phyloP scores from a whole-genome alignment of 2,888 invertebrate genomes.

The Heliconius hortense region DNA sequence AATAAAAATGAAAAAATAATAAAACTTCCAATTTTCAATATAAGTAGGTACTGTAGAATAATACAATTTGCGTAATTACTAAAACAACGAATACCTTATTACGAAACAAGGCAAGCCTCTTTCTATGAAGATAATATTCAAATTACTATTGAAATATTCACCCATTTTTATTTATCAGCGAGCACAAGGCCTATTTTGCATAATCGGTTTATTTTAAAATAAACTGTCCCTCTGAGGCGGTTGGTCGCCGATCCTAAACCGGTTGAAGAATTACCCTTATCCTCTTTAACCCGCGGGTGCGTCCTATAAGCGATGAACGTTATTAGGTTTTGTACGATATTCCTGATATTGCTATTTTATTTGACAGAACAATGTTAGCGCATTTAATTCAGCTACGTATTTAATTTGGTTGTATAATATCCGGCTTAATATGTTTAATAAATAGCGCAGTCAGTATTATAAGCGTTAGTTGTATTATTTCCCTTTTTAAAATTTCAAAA shows the following conservation, averaged over 20 bases:
- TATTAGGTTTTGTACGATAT: constrained; percentile 36
- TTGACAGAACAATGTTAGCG: constrained; percentile 39
- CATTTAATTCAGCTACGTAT: constrained; percentile 28
- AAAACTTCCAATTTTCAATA: not conserved
- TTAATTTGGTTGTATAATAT: constrained; percentile 10
- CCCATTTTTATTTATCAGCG: constrained; percentile 52
- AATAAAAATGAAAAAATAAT: not conserved
- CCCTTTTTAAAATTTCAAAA: too few relatives aligned
- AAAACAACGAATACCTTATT: constrained; percentile 9
- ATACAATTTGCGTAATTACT: constrained; percentile 11
- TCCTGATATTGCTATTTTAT: constrained; percentile 35
- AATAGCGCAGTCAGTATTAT: too few relatives aligned
- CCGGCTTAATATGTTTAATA: not conserved
- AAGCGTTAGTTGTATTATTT: too few relatives aligned
- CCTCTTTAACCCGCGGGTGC: constrained; percentile 33
- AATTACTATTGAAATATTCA: constrained; percentile 45
- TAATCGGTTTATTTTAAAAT: constrained; percentile 68
- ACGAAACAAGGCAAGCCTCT: constrained; percentile 26
- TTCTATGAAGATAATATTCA: constrained; percentile 42
- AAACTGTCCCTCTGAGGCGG: constrained; percentile 56
- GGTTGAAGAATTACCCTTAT: constrained; percentile 55
- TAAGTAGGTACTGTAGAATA: not conserved
- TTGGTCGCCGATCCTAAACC: constrained; percentile 50
- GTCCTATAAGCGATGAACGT: constrained; percentile 37
- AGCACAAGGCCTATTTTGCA: constrained; percentile 59